These are phyloP conservation scores for Lacerta bilineata DNA, from an alignment of 2,797 vertebrate genomes.

Conservation along the genomic window DNA sequence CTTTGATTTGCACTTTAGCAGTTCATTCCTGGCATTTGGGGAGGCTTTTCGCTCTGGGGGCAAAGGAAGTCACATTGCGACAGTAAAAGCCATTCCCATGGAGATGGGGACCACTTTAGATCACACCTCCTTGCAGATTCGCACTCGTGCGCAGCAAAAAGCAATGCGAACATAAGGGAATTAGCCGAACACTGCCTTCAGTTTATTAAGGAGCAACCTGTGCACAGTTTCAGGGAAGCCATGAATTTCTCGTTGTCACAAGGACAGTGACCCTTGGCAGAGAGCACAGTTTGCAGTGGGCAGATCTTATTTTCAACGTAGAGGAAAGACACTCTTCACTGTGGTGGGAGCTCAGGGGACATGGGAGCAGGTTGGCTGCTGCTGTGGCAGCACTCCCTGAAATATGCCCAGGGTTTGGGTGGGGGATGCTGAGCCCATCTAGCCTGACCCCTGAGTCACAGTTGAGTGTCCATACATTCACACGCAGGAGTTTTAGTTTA, in stretches of 20 bases:
- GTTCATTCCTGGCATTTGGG: neutral
- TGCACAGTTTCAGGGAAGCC: rapidly evolving
- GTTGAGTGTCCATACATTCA: neutral
- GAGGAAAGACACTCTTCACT: neutral
- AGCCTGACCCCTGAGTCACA: neutral
- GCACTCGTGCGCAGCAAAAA: neutral
- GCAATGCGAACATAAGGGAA: slow-evolving; percentile 41
- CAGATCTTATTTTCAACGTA: neutral
- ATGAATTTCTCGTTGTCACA: rapidly evolving
- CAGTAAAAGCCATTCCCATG: neutral
- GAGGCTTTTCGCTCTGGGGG: neutral
- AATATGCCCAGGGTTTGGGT: neutral
- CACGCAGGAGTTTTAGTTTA: neutral
- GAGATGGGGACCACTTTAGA: neutral
- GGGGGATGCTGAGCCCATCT: neutral
- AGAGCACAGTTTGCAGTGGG: neutral
- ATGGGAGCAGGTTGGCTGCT: neutral
- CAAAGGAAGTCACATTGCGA: neutral
- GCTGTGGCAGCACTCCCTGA: neutral
- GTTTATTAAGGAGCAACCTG: slow-evolving; percentile 15
- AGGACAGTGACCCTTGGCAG: neutral
- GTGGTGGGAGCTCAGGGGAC: neutral
- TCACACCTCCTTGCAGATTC: neutral
- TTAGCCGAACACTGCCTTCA: slow-evolving; percentile 26
- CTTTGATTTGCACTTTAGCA: neutral